Conservation (phyloP, 2,113 vertebrate genomes). For the Eonycteris spelaea region DNA sequence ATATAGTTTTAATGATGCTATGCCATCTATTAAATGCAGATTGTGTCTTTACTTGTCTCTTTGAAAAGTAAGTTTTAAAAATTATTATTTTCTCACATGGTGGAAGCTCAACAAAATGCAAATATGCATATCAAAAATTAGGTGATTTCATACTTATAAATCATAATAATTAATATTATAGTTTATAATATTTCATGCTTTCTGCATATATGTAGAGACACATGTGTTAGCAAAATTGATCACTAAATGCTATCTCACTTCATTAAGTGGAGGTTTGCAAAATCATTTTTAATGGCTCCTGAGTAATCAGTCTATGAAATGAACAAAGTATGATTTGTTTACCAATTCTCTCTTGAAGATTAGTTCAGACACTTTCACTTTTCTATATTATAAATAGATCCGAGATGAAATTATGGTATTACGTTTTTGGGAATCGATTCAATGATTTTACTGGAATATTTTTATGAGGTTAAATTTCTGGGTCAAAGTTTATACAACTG, state of each 20-base stretch:
- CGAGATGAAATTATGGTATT: background rate
- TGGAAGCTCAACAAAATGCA: background rate
- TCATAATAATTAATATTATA: background rate
- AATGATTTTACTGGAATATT: background rate
- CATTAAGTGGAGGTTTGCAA: slow-evolving; percentile 38
- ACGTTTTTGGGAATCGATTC: background rate
- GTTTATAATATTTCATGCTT: background rate
- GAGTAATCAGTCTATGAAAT: slow-evolving; percentile 47
- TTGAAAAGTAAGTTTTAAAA: background rate
- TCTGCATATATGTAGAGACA: background rate
- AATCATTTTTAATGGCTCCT: slow-evolving; percentile 47
- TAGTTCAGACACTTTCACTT: slow-evolving; percentile 27
- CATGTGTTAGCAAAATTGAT: slow-evolving; percentile 47
- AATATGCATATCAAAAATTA: background rate
- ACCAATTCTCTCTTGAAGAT: slow-evolving; percentile 40
- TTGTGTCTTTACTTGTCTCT: background rate
- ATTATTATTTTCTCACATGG: background rate
- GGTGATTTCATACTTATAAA: background rate
- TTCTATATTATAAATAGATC: slow-evolving; percentile 17
- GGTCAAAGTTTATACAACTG: background rate
- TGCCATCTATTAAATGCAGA: background rate
- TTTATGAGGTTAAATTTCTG: background rate
- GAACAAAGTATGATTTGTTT: slow-evolving; percentile 60
- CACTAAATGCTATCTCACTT: background rate
- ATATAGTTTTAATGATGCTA: background rate